These are phyloP conservation scores for Macaria liturata DNA, from an alignment of 2,888 invertebrate genomes.

Conservation along the genomic window DNA sequence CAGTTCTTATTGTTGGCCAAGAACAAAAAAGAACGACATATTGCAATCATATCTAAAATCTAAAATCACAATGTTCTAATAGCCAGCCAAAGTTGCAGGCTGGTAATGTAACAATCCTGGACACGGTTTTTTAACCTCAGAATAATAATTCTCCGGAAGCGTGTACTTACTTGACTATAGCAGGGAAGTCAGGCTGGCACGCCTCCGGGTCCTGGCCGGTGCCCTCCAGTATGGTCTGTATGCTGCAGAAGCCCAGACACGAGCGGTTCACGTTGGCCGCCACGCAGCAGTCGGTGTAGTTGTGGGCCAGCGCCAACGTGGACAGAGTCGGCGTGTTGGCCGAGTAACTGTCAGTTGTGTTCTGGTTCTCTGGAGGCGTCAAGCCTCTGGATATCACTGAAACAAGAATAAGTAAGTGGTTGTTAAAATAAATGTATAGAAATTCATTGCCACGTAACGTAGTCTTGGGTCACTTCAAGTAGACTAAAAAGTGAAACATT, in stretches of 20 bases:
- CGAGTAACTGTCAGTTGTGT: slow-evolving; percentile 74
- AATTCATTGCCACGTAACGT: no score
- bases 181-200: slow-evolving; percentile 91
- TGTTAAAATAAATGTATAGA: no score
- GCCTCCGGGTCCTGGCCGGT: slow-evolving; percentile 92
- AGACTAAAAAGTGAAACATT: no score
- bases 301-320: slow-evolving; percentile 83
- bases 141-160: no score
- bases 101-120: no score
- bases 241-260: slow-evolving; percentile 92
- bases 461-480: no score
- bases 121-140: no score
- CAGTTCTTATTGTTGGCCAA: no score
- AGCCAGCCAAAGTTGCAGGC: no score
- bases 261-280: slow-evolving; percentile 86
- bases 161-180: slow-evolving; percentile 85
- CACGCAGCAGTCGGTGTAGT: slow-evolving; percentile 92
- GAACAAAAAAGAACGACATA: no score
- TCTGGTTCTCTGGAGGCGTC: slow-evolving; percentile 82
- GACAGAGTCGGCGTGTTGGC: slow-evolving; percentile 67
- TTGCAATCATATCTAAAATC: no score
- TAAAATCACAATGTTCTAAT: no score
- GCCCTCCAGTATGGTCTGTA: slow-evolving; percentile 89
- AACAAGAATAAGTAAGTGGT: slow-evolving; percentile 37
- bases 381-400: slow-evolving; percentile 85